phyloP scores from a whole-genome alignment of 2,888 invertebrate genomes.

The Chrysina gloriosa region DNA sequence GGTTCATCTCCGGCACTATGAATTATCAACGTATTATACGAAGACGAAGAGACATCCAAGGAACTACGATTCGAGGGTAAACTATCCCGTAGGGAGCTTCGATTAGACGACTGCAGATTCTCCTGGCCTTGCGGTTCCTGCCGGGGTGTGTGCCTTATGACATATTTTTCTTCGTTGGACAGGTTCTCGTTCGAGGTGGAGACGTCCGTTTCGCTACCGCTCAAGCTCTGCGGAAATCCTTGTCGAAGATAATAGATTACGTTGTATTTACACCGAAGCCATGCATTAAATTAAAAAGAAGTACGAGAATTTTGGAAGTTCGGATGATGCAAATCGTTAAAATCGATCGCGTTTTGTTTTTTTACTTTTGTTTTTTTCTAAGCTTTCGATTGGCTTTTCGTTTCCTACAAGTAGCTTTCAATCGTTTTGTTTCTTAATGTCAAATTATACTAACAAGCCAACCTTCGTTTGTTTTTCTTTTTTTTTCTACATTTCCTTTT shows the following conservation, averaged over 20 bases:
- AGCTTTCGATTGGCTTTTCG: neutral
- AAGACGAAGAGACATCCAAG: constrained; percentile 80
- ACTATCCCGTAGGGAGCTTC: constrained; percentile 72
- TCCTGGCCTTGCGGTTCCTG: constrained; percentile 95
- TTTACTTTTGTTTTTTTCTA: neutral
- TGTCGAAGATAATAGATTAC: constrained; percentile 8
- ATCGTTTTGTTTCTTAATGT: too few relatives aligned
- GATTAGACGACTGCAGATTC: constrained; percentile 73
- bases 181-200: constrained; percentile 92
- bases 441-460: too few relatives aligned
- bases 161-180: constrained; percentile 86
- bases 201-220: constrained; percentile 90
- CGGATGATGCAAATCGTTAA: too few relatives aligned
- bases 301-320: neutral
- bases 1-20: constrained; percentile 80
- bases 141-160: constrained; percentile 82
- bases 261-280: constrained; percentile 11
- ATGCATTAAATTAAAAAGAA: neutral
- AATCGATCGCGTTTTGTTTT: too few relatives aligned
- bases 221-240: constrained; percentile 72
- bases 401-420: too few relatives aligned
- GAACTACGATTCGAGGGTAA: constrained; percentile 74
- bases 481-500: too few relatives aligned
- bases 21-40: constrained; percentile 86
- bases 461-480: too few relatives aligned